Evolutionary conservation across 2,797 vertebrate genomes (phyloP), one percentile per base, ranked within the genome.

Genomic region (Picus viridis): DNA sequence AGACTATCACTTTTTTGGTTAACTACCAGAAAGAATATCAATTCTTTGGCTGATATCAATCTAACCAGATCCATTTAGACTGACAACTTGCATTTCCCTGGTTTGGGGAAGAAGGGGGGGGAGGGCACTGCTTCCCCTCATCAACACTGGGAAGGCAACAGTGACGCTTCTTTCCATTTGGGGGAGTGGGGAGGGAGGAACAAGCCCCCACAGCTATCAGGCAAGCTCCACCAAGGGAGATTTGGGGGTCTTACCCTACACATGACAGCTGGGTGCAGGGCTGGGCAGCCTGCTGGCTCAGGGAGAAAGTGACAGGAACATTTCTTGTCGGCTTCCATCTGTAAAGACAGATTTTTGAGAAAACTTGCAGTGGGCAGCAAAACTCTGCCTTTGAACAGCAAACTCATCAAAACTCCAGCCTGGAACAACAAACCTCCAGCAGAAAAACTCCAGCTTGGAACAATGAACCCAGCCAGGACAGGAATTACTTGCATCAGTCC

Each of bases 1-100:
- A 96, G 93, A 95, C 94, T 92, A 95, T 95, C 95, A 94, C 94
- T 95, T 90, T 93, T 95, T 93, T 96, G 94, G 95, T 96, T 77
- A 88, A 89, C 85, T 89, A 68, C 95, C 93, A 95, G 90, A 68
- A 92, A 89, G 90, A 95, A 94, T 82, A 91, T 95, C 93, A 92
- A 88, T 94, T 80, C 92, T 93, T 92, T 90, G 94, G 93, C 88
- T 95, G 92, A 77, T 93, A 87, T 72, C 92, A 77, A 69, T 51
- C 88, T 89, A 68, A 36, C 75, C 90, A 94, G 94, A 88, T 95
- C 88, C 93, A 16, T 77, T 91, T 43, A 16, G 86, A 54, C 92
- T 96, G 94, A 95, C 94, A 92, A 75, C 86, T 94, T 3, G 2
- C 12, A 4, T 27, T 77, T 86, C 77, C 62, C 63, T 5, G 69